phyloP scores from a whole-genome alignment of 2,113 vertebrate genomes.

The Empidonax alnorum region DNA sequence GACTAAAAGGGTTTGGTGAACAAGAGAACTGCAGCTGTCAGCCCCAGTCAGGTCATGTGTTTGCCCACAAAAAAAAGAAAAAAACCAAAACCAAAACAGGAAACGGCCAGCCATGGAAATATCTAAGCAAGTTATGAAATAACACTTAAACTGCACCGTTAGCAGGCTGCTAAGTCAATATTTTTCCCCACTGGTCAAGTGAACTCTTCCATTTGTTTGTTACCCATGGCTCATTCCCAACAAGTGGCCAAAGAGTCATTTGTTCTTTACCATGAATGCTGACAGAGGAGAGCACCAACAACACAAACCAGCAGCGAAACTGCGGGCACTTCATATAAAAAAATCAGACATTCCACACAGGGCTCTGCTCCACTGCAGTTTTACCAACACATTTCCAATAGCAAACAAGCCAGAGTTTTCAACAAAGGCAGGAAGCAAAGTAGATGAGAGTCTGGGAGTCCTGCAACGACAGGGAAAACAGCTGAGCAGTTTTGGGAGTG shows the following conservation, averaged over 20 bases:
- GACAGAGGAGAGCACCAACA: background rate
- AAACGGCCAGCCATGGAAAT: slow-evolving; percentile 50
- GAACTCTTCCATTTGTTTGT: background rate
- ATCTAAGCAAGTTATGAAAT: background rate
- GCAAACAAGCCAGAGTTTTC: background rate
- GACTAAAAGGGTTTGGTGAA: slow-evolving; percentile 29
- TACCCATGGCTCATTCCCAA: background rate
- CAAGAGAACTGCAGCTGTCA: slow-evolving; percentile 53
- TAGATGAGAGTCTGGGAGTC: background rate
- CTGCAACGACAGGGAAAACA: background rate
- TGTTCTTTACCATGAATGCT: fast-evolving
- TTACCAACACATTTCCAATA: background rate
- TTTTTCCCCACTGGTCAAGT: background rate
- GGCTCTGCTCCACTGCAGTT: background rate
- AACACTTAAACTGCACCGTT: background rate
- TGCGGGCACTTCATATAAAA: background rate
- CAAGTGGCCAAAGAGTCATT: background rate
- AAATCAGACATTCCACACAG: background rate
- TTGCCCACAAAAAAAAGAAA: slow-evolving; percentile 15
- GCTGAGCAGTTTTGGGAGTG: fast-evolving
- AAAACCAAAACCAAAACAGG: background rate
- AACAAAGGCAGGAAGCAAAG: background rate
- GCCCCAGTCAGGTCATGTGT: slow-evolving; percentile 43
- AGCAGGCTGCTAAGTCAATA: background rate
- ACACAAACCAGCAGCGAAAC: background rate